Evolutionary conservation across 2,888 invertebrate species (phyloP).

Genomic region (Brachyopa scutellaris): DNA sequence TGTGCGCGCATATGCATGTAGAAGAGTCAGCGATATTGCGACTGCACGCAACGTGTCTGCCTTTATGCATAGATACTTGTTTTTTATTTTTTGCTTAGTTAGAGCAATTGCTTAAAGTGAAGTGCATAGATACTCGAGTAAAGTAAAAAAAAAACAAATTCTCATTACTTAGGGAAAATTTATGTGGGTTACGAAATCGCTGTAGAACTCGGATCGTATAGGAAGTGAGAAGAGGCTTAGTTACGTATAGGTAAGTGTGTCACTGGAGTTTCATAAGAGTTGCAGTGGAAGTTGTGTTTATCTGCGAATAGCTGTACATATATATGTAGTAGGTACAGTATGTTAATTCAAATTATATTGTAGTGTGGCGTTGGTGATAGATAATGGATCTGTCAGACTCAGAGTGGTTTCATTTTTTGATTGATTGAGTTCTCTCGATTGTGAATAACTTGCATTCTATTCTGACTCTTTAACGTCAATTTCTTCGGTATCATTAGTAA

Average conservation of each 20-base stretch:
- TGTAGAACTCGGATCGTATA: background rate
- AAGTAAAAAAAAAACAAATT: constrained; percentile 9
- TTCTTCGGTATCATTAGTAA: no score
- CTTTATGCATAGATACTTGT: background rate
- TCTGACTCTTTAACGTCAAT: no score
- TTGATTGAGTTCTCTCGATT: no score
- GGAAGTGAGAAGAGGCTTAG: background rate
- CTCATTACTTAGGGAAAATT: constrained; percentile 59
- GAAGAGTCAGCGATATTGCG: constrained; percentile 51
- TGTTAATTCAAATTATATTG: no score
- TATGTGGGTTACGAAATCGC: constrained; percentile 60
- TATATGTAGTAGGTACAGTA: no score
- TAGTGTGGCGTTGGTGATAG: no score
- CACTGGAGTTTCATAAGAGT: constrained; percentile 17
- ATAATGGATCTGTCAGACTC: no score
- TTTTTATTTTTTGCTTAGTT: background rate
- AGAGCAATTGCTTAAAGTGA: constrained; percentile 27
- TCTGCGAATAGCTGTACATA: no score
- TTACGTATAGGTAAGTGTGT: no score
- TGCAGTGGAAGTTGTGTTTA: background rate
- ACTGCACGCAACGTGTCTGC: constrained; percentile 38
- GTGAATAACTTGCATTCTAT: no score
- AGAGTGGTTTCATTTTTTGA: no score
- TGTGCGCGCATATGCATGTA: constrained; percentile 36
- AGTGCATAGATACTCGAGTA: constrained; percentile 18